Conservation (phyloP, 2,797 vertebrate species). For the Chiloscyllium punctatum region DNA sequence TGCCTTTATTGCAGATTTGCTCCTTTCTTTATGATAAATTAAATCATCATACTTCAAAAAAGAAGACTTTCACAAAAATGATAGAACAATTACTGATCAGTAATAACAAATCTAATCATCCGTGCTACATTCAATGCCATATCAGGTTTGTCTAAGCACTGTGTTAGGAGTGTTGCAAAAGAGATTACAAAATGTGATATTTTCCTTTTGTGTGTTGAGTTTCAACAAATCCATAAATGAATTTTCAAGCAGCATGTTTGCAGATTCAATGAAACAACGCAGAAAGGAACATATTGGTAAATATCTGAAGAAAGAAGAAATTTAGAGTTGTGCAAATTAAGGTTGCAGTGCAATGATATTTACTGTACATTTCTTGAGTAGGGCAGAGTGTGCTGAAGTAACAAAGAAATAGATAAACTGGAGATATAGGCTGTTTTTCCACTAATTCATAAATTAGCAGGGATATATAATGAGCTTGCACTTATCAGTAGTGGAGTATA, state of each 20-base stretch:
- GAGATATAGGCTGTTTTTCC: not conserved
- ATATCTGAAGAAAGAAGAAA: not conserved
- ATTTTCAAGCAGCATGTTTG: not conserved
- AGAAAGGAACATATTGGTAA: not conserved
- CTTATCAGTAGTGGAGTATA: not conserved
- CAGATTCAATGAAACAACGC: not conserved
- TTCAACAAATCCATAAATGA: not conserved
- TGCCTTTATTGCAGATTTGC: not conserved
- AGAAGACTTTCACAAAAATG: not conserved
- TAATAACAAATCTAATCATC: not conserved
- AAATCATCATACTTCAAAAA: not conserved
- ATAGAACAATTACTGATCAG: not conserved
- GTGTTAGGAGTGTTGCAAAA: not conserved
- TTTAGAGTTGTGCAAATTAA: not conserved
- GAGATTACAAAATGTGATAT: not conserved
- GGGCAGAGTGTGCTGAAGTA: not conserved
- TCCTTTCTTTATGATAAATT: not conserved
- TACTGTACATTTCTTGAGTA: not conserved
- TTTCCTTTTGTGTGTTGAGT: not conserved
- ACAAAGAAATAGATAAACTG: not conserved
- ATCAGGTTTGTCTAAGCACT: not conserved
- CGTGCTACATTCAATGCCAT: not conserved
- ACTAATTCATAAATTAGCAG: not conserved
- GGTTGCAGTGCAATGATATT: not conserved
- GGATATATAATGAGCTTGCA: not conserved